Percentiles rank a stretch among this genome's conserved stretches.
Evolutionary conservation across 1,140 invertebrate species (phyloP).

Genomic region (Drosophila funebris): DNA sequence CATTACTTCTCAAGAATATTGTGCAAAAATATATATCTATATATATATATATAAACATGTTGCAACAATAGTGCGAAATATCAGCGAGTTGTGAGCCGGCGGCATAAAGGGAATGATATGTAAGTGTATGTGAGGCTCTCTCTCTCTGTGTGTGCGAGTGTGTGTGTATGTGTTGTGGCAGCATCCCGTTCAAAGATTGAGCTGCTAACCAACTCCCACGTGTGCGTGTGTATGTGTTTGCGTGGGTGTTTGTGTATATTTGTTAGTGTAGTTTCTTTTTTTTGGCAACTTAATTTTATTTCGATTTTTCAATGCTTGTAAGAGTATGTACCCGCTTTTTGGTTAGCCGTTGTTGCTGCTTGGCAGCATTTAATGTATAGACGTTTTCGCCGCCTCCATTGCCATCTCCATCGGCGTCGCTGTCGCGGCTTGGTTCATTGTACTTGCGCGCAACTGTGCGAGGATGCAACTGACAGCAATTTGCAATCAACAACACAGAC

Average conservation of each 20-base stretch:
- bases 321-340: conserved; percentile 17
- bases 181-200: conserved; percentile 22
- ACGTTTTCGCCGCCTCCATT: conserved; percentile 15
- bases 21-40: too few species aligned
- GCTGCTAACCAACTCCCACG: conserved; percentile 2
- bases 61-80: neutral
- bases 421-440: conserved; percentile 26
- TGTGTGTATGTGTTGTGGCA: conserved; percentile 7
- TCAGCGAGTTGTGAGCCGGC: neutral
- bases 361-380: neutral
- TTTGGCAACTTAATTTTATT: conserved; percentile 53
- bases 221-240: conserved; percentile 1
- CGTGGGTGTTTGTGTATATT: neutral
- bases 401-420: neutral
- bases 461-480: conserved; percentile 44
- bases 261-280: neutral
- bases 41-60: neutral
- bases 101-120: conserved; percentile 18
- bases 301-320: conserved; percentile 55
- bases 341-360: neutral
- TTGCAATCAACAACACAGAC: conserved; percentile 40
- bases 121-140: conserved; percentile 10
- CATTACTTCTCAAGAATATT: conserved; percentile 1
- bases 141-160: neutral
- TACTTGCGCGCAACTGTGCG: conserved; percentile 27